Percentiles rank a stretch among this genome's conserved stretches.
Evolutionary conservation across 2,797 vertebrate species (phyloP).

Genomic region (Pangasius larnaudii): DNA sequence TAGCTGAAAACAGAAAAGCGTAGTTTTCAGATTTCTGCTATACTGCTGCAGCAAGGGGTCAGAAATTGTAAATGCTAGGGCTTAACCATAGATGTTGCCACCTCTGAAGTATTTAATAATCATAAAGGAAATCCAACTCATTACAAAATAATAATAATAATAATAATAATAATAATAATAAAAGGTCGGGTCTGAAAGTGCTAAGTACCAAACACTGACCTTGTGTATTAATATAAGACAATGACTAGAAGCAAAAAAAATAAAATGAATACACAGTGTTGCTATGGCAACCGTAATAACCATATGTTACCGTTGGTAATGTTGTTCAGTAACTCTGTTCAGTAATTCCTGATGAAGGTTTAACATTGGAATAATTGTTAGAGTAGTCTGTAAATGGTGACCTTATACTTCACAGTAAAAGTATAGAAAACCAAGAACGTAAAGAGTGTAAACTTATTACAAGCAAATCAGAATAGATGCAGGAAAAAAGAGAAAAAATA

Average conservation of each 20-base stretch:
- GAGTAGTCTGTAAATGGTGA: not conserved
- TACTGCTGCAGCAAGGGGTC: not conserved
- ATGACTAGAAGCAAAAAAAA: not conserved
- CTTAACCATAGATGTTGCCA: not conserved
- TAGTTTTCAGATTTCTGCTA: constrained; percentile 1
- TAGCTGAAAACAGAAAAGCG: not conserved
- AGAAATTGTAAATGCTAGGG: not conserved
- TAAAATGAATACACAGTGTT: not conserved
- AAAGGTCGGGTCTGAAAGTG: not conserved
- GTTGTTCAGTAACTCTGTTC: not conserved
- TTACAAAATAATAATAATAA: not conserved
- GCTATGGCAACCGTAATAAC: not conserved
- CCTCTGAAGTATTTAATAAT: not conserved
- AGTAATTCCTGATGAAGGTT: not conserved
- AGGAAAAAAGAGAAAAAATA: not conserved
- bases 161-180: no score
- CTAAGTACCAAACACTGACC: not conserved
- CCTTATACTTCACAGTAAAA: not conserved
- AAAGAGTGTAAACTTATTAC: not conserved
- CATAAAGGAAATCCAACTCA: not conserved
- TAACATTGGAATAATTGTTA: not conserved
- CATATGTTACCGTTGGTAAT: not conserved
- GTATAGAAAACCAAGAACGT: not conserved
- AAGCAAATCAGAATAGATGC: not conserved
- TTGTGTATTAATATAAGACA: not conserved